Base-by-base conservation (phyloP, 2,888 invertebrate species). In the Willowsia nigromaculata region DNA sequence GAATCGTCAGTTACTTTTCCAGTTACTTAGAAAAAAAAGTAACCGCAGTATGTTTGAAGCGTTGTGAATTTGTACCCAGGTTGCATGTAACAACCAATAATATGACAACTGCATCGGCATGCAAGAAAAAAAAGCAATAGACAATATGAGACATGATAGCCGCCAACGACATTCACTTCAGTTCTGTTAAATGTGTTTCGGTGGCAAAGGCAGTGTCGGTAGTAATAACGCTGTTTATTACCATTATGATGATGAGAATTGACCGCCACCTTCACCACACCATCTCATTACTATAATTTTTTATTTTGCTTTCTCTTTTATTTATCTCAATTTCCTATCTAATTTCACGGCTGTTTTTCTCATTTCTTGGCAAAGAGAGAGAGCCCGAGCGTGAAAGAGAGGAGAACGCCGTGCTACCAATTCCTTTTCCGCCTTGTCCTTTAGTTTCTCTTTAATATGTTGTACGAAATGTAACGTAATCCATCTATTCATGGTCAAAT, bases 231-330 rank as follows among this genome's bases (percentile, higher is more conserved):
- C 5, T 37, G 74, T 74, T 74, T 74, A 74, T 74, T 47, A 13
- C 74, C 25, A 74, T 27, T 74, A 74, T 74, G 47, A 47, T 74
- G 43, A 74, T 47, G 74, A 74, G 47, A 47, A 47, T 47, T 74
- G 47, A 47, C 47, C 74, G 47, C 27, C 13, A 27, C 71, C 71
- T 43, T 68, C 59, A 59, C 30, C 62, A 62, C 37, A 68, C 68
- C 33, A 65, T 33, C 27, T 11, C 59, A 59, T 27, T 65, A 65
- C 30, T 65, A 65, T 65, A 1, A 40, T 71, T 22, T 43, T 71
- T 71, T 43, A 13, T 71, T 71, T 43, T 6, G n/a, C 15, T 71
- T 11, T 71, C 71, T 25, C 25, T 43, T 43, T 43, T 71, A 25
- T 43, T 71, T 25, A 15, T 47, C 27, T 74, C 47, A 74, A 37